Base-by-base conservation (phyloP, 2,888 invertebrate species). In the Anticlea derivata region DNA sequence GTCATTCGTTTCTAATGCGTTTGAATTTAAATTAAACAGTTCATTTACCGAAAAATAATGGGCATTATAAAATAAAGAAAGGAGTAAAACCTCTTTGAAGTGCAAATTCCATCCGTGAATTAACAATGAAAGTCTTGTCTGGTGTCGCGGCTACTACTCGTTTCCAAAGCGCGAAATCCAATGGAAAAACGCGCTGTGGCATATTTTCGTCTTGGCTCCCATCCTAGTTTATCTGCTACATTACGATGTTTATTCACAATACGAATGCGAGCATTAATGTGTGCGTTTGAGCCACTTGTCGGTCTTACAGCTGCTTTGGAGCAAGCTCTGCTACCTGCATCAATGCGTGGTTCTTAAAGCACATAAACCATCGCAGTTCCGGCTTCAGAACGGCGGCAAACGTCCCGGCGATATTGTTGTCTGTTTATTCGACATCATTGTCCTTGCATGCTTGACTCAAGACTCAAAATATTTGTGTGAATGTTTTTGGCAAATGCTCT, bases 191-290 rank as follows among this genome's bases (percentile, higher is more conserved):
- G 85, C 89, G 87, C 75, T 77, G 86, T 83, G 75, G 90, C 86
- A 90, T 90, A 90, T 90, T 90, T 90, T 90, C 89, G 90, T 90
- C 90, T 90, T 90, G 90, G 90, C 90, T 89, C 85, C 82, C 81
- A 90, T 89, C 90, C 90, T 90, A 90, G 89, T 90, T 90, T 89
- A 89, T 90, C 90, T 87, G 87, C 84, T 89, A 88, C 89, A 88
- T 89, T 88, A 88, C 89, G 88, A 90, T 90, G 90, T 90, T 90
- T 90, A 90, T 90, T 89, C 90, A 90, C 89, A 90, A 90, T 90
- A 87, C 88, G 81, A 86, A 87, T 85, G 85, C 73, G 85, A 83
- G 73, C 86, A 87, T 86, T 84, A 83, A 86, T 88, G 87, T 87
- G 86, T 83, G 84, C 80, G 86, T 83, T 78, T 75, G 77, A 63